phyloP scores from a whole-genome alignment of 2,797 vertebrate genomes.

The Trichosurus vulpecula region DNA sequence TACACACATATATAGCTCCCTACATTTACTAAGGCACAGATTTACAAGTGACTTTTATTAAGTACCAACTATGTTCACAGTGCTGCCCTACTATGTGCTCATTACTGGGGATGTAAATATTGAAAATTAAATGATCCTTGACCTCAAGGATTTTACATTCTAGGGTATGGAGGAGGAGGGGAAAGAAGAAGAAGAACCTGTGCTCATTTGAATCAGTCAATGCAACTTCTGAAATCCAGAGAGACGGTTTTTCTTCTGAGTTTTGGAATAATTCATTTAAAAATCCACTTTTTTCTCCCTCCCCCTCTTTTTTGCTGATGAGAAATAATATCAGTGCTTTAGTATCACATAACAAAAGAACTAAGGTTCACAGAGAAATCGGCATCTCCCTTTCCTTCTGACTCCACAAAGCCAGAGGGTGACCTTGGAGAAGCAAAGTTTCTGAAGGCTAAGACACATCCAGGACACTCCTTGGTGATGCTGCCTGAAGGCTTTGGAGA shows the following conservation, averaged over 20 bases:
- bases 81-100: neutral
- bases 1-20: no score
- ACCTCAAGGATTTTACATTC: neutral
- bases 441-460: neutral
- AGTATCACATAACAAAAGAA: neutral
- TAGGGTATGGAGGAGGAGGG: neutral
- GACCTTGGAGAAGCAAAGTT: neutral
- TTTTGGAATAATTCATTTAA: neutral
- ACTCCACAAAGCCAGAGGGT: neutral
- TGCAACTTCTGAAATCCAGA: neutral
- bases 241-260: neutral
- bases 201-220: neutral
- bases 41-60: neutral
- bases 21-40: neutral
- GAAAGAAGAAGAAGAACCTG: neutral
- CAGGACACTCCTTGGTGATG: neutral
- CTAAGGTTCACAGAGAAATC: neutral
- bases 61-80: neutral
- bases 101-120: neutral
- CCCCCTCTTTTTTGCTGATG: neutral
- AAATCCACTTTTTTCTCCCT: neutral
- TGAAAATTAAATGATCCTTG: neutral
- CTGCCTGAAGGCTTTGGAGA: neutral
- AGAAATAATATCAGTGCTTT: neutral
- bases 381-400: neutral